Evolutionary conservation across 2,797 vertebrate genomes (phyloP).

Genomic region (Enteromius argenteus): DNA sequence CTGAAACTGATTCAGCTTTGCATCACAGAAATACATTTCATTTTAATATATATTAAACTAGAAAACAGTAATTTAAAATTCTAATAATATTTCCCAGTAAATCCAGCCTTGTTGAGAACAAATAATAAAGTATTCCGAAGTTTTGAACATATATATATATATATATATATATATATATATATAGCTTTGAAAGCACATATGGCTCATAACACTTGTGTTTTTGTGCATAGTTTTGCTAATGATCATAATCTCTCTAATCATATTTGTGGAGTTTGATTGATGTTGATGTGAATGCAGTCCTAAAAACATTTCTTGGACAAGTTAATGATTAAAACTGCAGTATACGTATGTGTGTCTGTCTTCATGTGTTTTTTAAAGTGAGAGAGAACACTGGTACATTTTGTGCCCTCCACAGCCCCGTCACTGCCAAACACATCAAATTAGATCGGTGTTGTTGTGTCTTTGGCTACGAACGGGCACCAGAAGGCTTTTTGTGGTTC

Average conservation of each 20-base stretch:
- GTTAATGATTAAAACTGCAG: conserved; percentile 22
- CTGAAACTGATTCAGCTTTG: not conserved
- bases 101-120: not conserved
- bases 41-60: not conserved
- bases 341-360: not conserved
- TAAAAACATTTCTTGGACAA: conserved; percentile 32
- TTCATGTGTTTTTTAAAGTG: conserved; percentile 31
- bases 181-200: not conserved
- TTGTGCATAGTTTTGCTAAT: conserved; percentile 1
- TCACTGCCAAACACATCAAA: conserved; percentile 47
- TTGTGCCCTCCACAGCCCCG: conserved; percentile 20
- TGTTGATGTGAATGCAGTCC: conserved; percentile 5
- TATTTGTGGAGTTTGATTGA: not conserved
- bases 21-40: not conserved
- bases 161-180: not conserved
- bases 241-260: not conserved
- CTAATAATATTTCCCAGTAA: not conserved
- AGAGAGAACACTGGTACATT: conserved; percentile 14
- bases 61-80: not conserved
- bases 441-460: conserved; percentile 35
- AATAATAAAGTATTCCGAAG: not conserved
- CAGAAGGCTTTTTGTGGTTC: conserved; percentile 31
- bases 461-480: conserved; percentile 23
- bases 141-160: not conserved
- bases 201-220: not conserved